phyloP scores from a whole-genome alignment of 2,797 vertebrate species.

The Synanceia verrucosa region DNA sequence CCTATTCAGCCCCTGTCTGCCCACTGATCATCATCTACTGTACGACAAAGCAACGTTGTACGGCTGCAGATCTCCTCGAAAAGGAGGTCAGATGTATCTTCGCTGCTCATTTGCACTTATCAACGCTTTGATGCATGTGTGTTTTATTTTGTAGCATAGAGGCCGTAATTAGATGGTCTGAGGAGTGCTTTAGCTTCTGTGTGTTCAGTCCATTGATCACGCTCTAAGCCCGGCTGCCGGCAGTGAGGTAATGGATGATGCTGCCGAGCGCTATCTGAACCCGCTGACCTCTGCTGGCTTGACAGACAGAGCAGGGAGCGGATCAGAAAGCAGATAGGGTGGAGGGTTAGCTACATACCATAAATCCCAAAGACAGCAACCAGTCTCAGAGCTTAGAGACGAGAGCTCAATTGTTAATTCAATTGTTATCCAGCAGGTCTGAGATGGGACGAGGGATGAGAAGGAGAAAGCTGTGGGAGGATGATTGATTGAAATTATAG shows the following conservation, averaged over 20 bases:
- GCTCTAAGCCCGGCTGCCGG: conserved; percentile 40
- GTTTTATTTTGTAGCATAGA: conserved; percentile 26
- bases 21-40: conserved; percentile 15
- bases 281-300: conserved; percentile 51
- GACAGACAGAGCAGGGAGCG: conserved; percentile 50
- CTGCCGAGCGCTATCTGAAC: conserved; percentile 59
- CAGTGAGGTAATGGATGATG: conserved; percentile 60
- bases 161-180: conserved; percentile 25
- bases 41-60: not conserved
- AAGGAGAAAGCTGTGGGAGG: conserved; percentile 23
- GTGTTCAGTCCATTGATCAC: conserved; percentile 37
- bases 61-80: not conserved
- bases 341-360: conserved; percentile 39
- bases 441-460: conserved; percentile 26
- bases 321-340: conserved; percentile 50
- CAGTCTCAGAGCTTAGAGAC: conserved; percentile 40
- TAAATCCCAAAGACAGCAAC: conserved; percentile 45
- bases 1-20: conserved; percentile 32
- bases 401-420: conserved; percentile 53
- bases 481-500: conserved; percentile 49
- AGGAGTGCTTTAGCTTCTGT: conserved; percentile 18
- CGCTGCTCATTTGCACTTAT: conserved; percentile 19
- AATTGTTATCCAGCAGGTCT: conserved; percentile 33
- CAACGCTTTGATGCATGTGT: conserved; percentile 10
- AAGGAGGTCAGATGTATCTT: conserved; percentile 18